Percentiles rank a stretch among this genome's conserved stretches.
These are phyloP conservation scores for Chiloscyllium punctatum DNA, from an alignment of 2,797 vertebrate genomes.

Conservation along the genomic window DNA sequence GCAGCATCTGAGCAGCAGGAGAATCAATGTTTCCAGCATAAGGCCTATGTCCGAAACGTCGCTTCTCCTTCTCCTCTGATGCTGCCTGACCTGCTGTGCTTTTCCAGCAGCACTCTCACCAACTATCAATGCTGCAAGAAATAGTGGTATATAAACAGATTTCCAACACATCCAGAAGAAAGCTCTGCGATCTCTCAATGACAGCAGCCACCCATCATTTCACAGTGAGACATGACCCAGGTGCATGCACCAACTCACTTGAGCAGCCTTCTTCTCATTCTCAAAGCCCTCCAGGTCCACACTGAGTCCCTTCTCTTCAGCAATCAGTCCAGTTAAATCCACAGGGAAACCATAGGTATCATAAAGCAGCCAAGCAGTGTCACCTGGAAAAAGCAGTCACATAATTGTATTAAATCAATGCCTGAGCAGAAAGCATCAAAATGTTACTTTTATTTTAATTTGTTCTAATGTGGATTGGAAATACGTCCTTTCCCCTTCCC, in stretches of 20 bases:
- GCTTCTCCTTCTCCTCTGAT: too few species aligned
- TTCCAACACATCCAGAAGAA: background rate
- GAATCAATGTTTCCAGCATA: too few species aligned
- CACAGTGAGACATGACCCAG: background rate
- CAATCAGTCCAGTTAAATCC: slow-evolving; percentile 90
- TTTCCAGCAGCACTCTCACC: too few species aligned
- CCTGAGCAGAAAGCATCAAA: background rate
- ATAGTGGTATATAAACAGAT: background rate
- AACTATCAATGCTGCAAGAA: background rate
- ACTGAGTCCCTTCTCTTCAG: slow-evolving; percentile 86
- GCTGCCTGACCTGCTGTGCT: too few species aligned
- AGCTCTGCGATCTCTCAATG: background rate
- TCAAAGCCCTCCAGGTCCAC: slow-evolving; percentile 85
- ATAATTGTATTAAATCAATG: background rate
- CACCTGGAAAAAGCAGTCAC: slow-evolving; percentile 60
- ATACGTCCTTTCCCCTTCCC: background rate
- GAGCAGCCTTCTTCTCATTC: slow-evolving; percentile 86
- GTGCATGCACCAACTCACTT: slow-evolving; percentile 59
- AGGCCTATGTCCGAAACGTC: too few species aligned
- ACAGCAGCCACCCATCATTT: background rate
- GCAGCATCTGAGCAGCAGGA: too few species aligned
- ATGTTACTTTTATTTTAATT: background rate
- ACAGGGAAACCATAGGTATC: slow-evolving; percentile 94
- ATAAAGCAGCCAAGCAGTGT: slow-evolving; percentile 93
- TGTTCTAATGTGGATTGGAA: background rate